phyloP scores from a whole-genome alignment of 2,888 invertebrate species.

The Alloscopus bannaensis region DNA sequence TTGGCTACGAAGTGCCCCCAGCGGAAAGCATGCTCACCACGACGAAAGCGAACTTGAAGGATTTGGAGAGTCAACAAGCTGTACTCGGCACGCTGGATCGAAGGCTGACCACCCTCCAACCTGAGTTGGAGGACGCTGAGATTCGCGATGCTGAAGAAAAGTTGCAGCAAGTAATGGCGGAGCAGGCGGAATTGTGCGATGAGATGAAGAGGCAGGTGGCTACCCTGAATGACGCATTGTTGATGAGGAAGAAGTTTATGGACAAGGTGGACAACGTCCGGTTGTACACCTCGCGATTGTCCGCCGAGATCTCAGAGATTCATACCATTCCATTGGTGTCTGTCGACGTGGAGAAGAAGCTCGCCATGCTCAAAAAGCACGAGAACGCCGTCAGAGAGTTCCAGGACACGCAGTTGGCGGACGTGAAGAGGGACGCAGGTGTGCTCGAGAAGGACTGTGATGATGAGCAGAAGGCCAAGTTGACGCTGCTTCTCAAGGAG shows the following conservation, averaged over 20 bases:
- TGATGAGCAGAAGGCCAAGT: conserved; percentile 77
- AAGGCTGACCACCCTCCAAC: conserved; percentile 87
- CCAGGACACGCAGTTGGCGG: conserved; percentile 84
- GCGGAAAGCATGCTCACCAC: conserved; percentile 85
- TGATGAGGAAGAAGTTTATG: conserved; percentile 85
- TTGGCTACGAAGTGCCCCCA: conserved; percentile 86
- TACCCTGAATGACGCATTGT: conserved; percentile 81
- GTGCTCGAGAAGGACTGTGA: conserved; percentile 87
- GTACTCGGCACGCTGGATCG: conserved; percentile 89
- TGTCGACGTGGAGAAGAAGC: conserved; percentile 88
- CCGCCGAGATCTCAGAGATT: conserved; percentile 80
- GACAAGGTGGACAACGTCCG: conserved; percentile 86
- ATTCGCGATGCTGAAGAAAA: conserved; percentile 86
- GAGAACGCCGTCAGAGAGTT: conserved; percentile 87
- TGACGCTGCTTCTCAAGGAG: conserved; percentile 77
- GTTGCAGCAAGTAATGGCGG: conserved; percentile 83
- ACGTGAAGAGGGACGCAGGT: conserved; percentile 85
- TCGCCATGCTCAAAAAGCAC: conserved; percentile 84
- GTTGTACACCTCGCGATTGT: conserved; percentile 86
- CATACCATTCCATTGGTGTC: conserved; percentile 84
- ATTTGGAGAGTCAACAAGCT: conserved; percentile 89
- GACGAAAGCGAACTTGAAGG: conserved; percentile 82
- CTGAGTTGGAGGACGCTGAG: conserved; percentile 90
- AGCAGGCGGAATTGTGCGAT: conserved; percentile 85
- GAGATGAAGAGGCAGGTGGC: conserved; percentile 86